Conservation (phyloP, 2,888 invertebrate genomes). For the Ichneumon xanthorius region DNA sequence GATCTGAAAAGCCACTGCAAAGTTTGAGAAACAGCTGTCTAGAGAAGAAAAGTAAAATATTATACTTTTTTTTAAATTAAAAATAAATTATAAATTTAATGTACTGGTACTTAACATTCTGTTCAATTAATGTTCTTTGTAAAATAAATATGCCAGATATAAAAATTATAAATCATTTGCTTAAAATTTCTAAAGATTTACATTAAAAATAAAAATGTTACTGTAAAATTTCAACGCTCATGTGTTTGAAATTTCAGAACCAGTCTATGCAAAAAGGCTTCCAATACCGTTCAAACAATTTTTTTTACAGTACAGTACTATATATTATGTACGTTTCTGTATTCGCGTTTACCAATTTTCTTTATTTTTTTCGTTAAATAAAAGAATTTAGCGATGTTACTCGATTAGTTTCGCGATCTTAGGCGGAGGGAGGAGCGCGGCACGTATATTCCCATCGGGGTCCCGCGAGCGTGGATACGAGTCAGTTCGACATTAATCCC, state of each 20-base stretch:
- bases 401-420: slow-evolving; percentile 5
- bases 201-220: too few relatives aligned
- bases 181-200: too few relatives aligned
- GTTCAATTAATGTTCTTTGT: too few relatives aligned
- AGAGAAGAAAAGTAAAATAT: background rate
- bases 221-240: too few relatives aligned
- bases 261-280: too few relatives aligned
- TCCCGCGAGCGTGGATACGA: background rate
- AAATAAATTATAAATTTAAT: too few relatives aligned
- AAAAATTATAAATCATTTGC: too few relatives aligned
- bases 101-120: too few relatives aligned
- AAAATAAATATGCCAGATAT: background rate
- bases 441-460: slow-evolving; percentile 38
- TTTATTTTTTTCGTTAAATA: background rate
- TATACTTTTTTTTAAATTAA: background rate
- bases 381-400: slow-evolving; percentile 15
- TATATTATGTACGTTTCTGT: background rate
- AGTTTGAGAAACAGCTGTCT: too few relatives aligned
- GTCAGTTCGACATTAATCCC: slow-evolving; percentile 19
- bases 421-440: background rate
- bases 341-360: too few relatives aligned
- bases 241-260: too few relatives aligned
- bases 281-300: background rate
- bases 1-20: too few relatives aligned
- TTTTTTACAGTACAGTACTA: background rate